Evolutionary conservation across 2,797 vertebrate genomes (phyloP).

Genomic region (Cryptoblepharus egeriae): DNA sequence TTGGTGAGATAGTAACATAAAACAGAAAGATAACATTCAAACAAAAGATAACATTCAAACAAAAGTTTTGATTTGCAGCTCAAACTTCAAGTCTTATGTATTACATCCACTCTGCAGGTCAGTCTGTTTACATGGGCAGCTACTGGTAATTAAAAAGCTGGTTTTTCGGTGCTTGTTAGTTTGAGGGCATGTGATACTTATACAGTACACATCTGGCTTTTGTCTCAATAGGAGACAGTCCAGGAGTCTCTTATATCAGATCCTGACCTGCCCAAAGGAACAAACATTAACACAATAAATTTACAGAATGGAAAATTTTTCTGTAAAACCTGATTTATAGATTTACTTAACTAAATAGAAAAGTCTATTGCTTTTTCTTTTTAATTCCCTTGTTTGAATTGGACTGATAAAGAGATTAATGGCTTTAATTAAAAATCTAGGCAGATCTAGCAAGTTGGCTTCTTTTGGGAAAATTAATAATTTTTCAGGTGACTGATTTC

Average conservation of each 20-base stretch:
- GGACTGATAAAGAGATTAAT: not conserved
- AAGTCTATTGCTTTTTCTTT: not conserved
- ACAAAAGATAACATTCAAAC: too few species aligned
- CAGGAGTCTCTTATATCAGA: not conserved
- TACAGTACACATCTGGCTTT: not conserved
- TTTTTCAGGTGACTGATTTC: not conserved
- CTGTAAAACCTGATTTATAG: not conserved
- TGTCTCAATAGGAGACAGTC: not conserved
- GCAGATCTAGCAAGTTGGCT: not conserved
- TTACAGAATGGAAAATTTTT: not conserved
- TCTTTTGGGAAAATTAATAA: not conserved
- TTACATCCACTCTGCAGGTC: not conserved
- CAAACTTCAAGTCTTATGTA: too few species aligned
- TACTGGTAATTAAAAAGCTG: not conserved
- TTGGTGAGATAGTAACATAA: conserved; percentile 21
- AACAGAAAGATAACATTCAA: conserved; percentile 21
- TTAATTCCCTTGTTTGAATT: not conserved
- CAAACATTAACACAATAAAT: not conserved
- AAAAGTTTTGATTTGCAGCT: too few species aligned
- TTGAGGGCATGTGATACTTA: not conserved
- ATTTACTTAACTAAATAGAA: not conserved
- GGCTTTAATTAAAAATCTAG: conserved; percentile 5
- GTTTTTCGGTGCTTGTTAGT: not conserved
- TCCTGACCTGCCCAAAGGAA: too few species aligned
- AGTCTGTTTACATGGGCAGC: not conserved